Conservation (phyloP, 37 sponge, comb jelly and placozoan species). For the Crambe crambe region DNA sequence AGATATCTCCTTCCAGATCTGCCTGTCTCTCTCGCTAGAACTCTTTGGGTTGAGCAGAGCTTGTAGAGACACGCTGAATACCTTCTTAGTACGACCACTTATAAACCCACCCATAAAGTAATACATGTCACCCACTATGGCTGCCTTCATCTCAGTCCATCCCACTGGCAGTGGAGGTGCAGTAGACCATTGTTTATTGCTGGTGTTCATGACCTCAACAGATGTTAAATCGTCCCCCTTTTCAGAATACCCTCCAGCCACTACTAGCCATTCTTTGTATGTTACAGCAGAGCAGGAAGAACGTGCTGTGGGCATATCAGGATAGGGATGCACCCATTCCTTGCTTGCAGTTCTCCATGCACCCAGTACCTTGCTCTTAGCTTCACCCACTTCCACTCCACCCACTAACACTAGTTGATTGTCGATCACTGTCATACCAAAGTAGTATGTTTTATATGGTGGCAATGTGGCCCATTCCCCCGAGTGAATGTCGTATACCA, state of each 20-base stretch:
- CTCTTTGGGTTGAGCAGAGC: no score
- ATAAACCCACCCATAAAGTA: background rate
- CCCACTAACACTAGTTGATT: constrained; percentile 5
- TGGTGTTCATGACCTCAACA: background rate
- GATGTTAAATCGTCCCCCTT: no score
- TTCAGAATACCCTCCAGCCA: background rate
- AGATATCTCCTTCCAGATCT: no score
- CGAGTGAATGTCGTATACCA: background rate
- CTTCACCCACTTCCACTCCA: background rate
- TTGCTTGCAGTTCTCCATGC: background rate
- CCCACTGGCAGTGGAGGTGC: no score
- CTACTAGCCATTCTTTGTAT: background rate
- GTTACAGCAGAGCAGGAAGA: constrained; percentile 1
- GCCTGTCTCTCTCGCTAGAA: no score
- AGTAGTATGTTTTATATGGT: no score
- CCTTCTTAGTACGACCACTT: background rate
- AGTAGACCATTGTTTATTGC: no score
- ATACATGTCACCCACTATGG: background rate
- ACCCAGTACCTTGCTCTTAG: background rate
- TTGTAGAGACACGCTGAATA: background rate
- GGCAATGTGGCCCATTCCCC: background rate
- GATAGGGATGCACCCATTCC: constrained; percentile 10
- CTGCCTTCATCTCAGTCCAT: background rate
- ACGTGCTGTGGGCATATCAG: constrained; percentile 12
- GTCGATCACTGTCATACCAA: no score